Base-by-base conservation (phyloP, 2,113 vertebrate species). In the Tenrec ecaudatus region DNA sequence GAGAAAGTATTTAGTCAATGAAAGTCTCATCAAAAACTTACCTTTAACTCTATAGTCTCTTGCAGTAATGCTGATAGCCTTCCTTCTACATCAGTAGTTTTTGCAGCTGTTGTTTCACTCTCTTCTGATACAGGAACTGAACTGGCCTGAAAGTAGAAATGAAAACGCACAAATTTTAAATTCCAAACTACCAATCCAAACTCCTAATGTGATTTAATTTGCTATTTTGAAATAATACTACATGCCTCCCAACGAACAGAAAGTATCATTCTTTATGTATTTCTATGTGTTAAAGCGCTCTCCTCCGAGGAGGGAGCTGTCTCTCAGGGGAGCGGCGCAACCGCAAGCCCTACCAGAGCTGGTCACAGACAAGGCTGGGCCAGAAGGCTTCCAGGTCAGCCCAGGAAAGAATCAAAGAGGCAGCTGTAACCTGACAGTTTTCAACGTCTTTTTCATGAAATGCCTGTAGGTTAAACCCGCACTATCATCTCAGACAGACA, bases 21-120 rank as follows among this genome's bases (percentile, higher is more conserved):
- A 62, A 53, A 92, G 31, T 53, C 94, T 71, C 58, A n/a, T n/a
- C 71, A 31, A 36, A 60, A 80, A 96, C 94, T 17, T 68, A 99
- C 99, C 99, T 99, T 99, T 79, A 99, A 93, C 82, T 98, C 98
- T 95, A 98, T 98, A 1, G 97, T 98, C 89, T 99, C 99, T 27
- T 98, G 97, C 16, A 98, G 96, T 96, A 98, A 97, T 29, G 96
- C 95, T 0, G 98, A 95, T 0, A 99, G 97, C 58, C 97, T 98
- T 84, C 97, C 98, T 93, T 99, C 98, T 15, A 98, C 12, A 40
- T 99, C 98, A 0, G 97, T 92, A 85, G 94, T 94, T 90, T 95
- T 97, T 1, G 94, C 93, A 43, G 95, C 40, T 33, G 95, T 73
- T 60, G 95, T 68, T 29, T 97, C 47, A 60, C 95, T 96, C 29